Evolutionary conservation across 2,888 invertebrate species (phyloP).

Genomic region (Aromia moschata): DNA sequence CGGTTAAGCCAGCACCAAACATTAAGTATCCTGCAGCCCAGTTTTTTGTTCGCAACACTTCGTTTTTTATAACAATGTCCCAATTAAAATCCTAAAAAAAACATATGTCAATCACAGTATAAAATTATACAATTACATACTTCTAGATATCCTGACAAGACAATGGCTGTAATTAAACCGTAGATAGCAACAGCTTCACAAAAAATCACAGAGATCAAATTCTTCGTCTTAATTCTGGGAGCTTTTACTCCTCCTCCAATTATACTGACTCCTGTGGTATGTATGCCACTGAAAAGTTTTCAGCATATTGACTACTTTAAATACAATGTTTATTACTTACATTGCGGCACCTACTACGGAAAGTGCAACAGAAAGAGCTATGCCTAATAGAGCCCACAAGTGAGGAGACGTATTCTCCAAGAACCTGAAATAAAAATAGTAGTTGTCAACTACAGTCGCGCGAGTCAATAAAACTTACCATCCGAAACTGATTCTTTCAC

Average conservation of each 20-base stretch:
- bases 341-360: conserved; percentile 95
- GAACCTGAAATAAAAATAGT: conserved; percentile 80
- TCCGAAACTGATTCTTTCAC: conserved; percentile 84
- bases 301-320: too few relatives aligned
- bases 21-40: conserved; percentile 90
- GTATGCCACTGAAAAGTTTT: conserved; percentile 79
- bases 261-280: conserved; percentile 95
- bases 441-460: too few relatives aligned
- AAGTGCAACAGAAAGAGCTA: conserved; percentile 90
- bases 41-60: conserved; percentile 69
- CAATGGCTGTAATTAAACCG: conserved; percentile 97
- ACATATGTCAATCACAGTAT: background rate
- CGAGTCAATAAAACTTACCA: conserved; percentile 70
- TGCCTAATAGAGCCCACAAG: conserved; percentile 95
- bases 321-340: conserved; percentile 64
- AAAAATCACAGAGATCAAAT: conserved; percentile 98
- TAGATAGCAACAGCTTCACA: conserved; percentile 99
- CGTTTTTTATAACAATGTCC: conserved; percentile 56
- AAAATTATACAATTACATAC: conserved; percentile 16
- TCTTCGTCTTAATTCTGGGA: conserved; percentile 98
- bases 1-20: conserved; percentile 95
- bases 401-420: conserved; percentile 88
- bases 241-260: conserved; percentile 98
- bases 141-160: conserved; percentile 80
- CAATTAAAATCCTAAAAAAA: conserved; percentile 62